These are phyloP conservation scores for Poecilus cupreus DNA, from an alignment of 2,888 invertebrate species.

Conservation along the genomic window DNA sequence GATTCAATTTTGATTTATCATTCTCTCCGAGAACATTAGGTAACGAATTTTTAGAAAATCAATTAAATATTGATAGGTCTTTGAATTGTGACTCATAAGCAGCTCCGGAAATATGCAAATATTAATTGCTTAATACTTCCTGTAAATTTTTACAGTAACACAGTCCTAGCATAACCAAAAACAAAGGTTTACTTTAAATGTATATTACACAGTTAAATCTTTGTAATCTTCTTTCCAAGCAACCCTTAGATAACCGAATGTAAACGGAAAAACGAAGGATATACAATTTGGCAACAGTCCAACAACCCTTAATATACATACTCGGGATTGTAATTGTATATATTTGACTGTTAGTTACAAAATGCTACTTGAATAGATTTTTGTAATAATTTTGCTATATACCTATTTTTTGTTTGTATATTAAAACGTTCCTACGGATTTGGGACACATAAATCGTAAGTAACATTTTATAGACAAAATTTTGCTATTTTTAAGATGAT, in stretches of 20 bases:
- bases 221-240: background rate
- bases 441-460: too few species aligned
- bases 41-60: background rate
- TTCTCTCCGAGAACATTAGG: background rate
- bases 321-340: background rate
- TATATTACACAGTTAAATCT: background rate
- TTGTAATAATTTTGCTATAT: too few species aligned
- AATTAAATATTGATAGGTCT: background rate
- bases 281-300: background rate
- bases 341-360: too few species aligned
- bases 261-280: background rate
- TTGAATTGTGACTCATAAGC: background rate
- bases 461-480: too few species aligned
- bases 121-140: conserved; percentile 3
- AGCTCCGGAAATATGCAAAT: background rate
- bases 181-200: background rate
- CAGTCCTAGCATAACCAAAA: background rate
- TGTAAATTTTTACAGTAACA: background rate
- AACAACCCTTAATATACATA: background rate
- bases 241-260: background rate
- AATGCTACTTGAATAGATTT: too few species aligned
- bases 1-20: background rate
- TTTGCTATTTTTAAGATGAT: too few species aligned
- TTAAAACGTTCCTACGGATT: too few species aligned
- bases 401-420: too few species aligned